These are phyloP conservation scores for Drosophila emarginata DNA, from an alignment of 2,888 invertebrate species.

Conservation along the genomic window DNA sequence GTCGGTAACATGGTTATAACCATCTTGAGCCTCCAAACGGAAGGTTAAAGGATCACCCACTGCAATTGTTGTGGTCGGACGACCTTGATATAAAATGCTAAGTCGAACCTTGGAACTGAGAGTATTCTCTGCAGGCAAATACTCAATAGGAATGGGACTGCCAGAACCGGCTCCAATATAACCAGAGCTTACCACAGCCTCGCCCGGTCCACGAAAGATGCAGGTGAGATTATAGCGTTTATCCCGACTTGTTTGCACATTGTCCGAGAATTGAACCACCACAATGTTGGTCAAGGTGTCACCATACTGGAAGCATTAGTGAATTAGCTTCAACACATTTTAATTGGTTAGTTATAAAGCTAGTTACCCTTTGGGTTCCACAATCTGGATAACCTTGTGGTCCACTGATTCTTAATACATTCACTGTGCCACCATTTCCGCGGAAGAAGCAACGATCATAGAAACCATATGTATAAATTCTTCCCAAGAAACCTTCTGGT, in stretches of 20 bases:
- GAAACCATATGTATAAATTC: constrained; percentile 95
- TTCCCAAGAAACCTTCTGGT: constrained; percentile 93
- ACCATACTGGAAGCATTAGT: constrained; percentile 86
- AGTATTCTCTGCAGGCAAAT: constrained; percentile 94
- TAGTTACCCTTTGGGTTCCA: constrained; percentile 91
- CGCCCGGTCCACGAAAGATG: constrained; percentile 94
- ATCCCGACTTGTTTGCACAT: constrained; percentile 94
- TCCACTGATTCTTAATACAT: constrained; percentile 92
- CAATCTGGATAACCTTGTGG: constrained; percentile 97
- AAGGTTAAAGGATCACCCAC: constrained; percentile 96
- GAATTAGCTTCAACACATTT: too few species aligned
- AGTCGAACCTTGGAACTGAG: constrained; percentile 93
- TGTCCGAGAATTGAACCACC: constrained; percentile 96
- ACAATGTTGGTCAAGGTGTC: constrained; percentile 97
- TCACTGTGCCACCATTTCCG: constrained; percentile 93
- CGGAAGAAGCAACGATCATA: constrained; percentile 96
- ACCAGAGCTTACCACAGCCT: constrained; percentile 95
- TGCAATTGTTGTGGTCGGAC: constrained; percentile 96
- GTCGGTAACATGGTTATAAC: constrained; percentile 93
- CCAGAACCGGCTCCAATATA: constrained; percentile 96
- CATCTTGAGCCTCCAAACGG: constrained; percentile 93
- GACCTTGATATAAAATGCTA: constrained; percentile 92
- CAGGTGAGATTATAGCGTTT: constrained; percentile 97
- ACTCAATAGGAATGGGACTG: constrained; percentile 95
- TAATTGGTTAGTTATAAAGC: background rate